Conservation (phyloP, 2,888 invertebrate species). For the Orgyia antiqua region DNA sequence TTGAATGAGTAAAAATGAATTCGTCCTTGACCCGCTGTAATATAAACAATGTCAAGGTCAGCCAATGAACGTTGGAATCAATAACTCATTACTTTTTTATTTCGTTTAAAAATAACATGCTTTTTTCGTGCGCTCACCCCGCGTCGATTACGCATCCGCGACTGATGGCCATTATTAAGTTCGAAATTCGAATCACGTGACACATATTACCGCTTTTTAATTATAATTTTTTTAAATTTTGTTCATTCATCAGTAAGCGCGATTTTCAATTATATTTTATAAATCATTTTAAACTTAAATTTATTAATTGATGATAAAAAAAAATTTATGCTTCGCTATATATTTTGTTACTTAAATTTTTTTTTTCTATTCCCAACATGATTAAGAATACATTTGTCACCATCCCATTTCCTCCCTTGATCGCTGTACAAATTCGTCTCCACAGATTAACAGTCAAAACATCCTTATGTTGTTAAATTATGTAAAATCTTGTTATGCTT, state of each 20-base stretch:
- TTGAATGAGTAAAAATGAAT: slow-evolving; percentile 39
- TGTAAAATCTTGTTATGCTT: too few species aligned
- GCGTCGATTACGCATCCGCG: slow-evolving; percentile 39
- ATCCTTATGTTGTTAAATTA: too few species aligned
- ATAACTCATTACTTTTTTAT: slow-evolving; percentile 64
- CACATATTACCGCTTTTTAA: slow-evolving; percentile 16
- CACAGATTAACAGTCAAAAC: too few species aligned
- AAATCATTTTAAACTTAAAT: too few species aligned
- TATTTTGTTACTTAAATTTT: too few species aligned
- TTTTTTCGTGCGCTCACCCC: slow-evolving; percentile 42
- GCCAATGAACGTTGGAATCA: slow-evolving; percentile 45
- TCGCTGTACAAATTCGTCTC: too few species aligned
- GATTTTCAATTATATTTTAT: too few species aligned
- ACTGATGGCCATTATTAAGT: slow-evolving; percentile 43
- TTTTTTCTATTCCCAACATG: too few species aligned
- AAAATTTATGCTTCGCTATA: too few species aligned
- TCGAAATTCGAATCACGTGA: slow-evolving; percentile 22
- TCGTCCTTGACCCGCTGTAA: slow-evolving; percentile 48
- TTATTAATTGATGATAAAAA: too few species aligned
- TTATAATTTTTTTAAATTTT: slow-evolving; percentile 21
- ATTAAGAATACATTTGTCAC: too few species aligned
- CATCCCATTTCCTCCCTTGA: too few species aligned
- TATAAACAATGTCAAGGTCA: slow-evolving; percentile 35
- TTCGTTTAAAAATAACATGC: slow-evolving; percentile 54
- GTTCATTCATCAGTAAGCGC: slow-evolving; percentile 10